Percentiles rank a stretch among this genome's conserved stretches.
Evolutionary conservation across 2,888 invertebrate genomes (phyloP).

Genomic region (Spodoptera littoralis): DNA sequence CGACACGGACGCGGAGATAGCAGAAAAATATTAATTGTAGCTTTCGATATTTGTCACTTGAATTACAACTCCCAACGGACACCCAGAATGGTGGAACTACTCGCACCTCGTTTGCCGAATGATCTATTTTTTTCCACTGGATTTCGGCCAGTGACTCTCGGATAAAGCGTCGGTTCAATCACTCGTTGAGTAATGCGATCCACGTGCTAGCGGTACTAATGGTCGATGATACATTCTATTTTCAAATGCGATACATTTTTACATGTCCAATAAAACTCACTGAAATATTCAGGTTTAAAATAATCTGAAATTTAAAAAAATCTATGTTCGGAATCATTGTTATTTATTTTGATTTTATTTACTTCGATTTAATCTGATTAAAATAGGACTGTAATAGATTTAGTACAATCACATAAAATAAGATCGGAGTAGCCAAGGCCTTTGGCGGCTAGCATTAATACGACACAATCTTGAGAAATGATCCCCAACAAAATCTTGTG

Average conservation of each 20-base stretch:
- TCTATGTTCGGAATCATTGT: too few species aligned
- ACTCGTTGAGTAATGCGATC: slow-evolving; percentile 45
- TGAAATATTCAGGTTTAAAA: slow-evolving; percentile 2
- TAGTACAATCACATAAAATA: slow-evolving; percentile 36
- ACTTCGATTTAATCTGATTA: slow-evolving; percentile 27
- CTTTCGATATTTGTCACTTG: slow-evolving; percentile 89
- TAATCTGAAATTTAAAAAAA: slow-evolving; percentile 8
- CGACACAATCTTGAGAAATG: slow-evolving; percentile 56
- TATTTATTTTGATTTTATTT: slow-evolving; percentile 12
- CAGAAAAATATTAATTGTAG: slow-evolving; percentile 88
- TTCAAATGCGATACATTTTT: slow-evolving; percentile 31
- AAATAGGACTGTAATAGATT: slow-evolving; percentile 25
- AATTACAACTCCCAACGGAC: slow-evolving; percentile 87
- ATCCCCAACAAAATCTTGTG: slow-evolving; percentile 59
- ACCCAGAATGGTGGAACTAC: slow-evolving; percentile 76
- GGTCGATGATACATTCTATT: slow-evolving; percentile 34
- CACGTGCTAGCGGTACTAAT: slow-evolving; percentile 44
- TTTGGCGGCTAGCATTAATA: slow-evolving; percentile 45
- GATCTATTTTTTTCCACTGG: slow-evolving; percentile 77
- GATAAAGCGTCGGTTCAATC: slow-evolving; percentile 43
- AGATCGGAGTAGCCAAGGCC: slow-evolving; percentile 37
- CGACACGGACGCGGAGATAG: slow-evolving; percentile 86
- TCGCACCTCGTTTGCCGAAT: slow-evolving; percentile 84
- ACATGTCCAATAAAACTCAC: slow-evolving; percentile 1
- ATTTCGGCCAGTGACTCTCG: slow-evolving; percentile 59